Base-by-base conservation (phyloP, 1,140 invertebrate species). In the Leptinotarsa undecemlineata region DNA sequence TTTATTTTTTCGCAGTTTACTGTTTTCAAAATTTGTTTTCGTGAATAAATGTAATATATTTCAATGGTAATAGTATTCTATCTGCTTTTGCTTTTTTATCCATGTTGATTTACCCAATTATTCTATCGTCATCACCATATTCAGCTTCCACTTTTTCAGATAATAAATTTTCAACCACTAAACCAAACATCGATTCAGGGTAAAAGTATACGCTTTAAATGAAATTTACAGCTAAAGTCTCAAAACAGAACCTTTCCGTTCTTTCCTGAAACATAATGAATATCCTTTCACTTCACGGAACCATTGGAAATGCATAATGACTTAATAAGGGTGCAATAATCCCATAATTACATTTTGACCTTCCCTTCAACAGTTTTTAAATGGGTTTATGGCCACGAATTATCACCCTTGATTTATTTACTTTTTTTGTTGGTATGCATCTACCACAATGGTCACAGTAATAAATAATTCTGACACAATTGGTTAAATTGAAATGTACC, bases 281-380 rank as follows among this genome's bases (percentile, higher is more conserved):
- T 19, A 57, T 8, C 51, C 21, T 42, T 67, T 67, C 64, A 23
- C 26, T 42, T 23, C 20, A 63, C 14, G 6, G 15, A 63, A 26
- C 64, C 64, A 19, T 26, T n/a, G 51, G 3, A 67, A 67, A 23
- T 67, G 23, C n/a, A 1, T 67, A 26, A 67, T 67, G 64, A 67
- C 64, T 67, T 67, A 67, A 67, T 67, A 67, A 67, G 64, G 64
- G 64, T 67, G 64, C 64, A 67, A 67, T 67, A 67, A 57, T 57
- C n/a, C 15, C 51, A 17, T 57, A 67, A 57, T 57, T 57, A 57
- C 51, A 17, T 57, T 67, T 67, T 67, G 64, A 67, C 64, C 64
- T 67, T 67, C 64, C 42, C 64, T 26, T 42, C 42, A 42, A 33
- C 64, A 57, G 51, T 42, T 42, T 33, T 17, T 15, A 67, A 67